These are phyloP conservation scores for Typhlichthys eigenmanni DNA, from an alignment of 2,797 vertebrate genomes.

Conservation along the genomic window DNA sequence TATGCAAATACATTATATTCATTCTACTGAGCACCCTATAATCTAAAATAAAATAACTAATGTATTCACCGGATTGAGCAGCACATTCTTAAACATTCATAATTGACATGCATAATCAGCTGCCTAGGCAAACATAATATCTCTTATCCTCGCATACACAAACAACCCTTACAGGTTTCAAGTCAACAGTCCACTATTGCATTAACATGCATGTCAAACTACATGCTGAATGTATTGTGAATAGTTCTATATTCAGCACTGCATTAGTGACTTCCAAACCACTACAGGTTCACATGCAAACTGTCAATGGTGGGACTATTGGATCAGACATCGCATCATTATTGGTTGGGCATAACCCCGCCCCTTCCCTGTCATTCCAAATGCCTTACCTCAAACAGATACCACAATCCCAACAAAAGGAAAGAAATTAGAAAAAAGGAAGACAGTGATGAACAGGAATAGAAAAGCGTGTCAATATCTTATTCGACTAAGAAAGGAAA, in stretches of 20 bases:
- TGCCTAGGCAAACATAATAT: conserved; percentile 8
- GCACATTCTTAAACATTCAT: conserved; percentile 27
- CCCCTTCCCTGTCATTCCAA: conserved; percentile 54
- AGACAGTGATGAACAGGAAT: conserved; percentile 68
- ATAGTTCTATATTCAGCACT: conserved; percentile 9
- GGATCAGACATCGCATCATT: conserved; percentile 9
- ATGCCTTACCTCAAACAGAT: conserved; percentile 78
- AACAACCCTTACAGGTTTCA: conserved; percentile 13
- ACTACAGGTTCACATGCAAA: conserved; percentile 52
- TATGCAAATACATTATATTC: background rate
- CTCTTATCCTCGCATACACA: background rate
- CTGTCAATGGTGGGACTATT: conserved; percentile 6
- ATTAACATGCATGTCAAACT: conserved; percentile 29
- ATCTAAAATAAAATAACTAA: conserved; percentile 18
- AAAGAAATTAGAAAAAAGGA: conserved; percentile 66
- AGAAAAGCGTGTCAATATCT: conserved; percentile 43
- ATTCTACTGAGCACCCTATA: background rate
- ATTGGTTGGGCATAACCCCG: conserved; percentile 32
- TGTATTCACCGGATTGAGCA: conserved; percentile 12
- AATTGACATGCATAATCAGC: conserved; percentile 47
- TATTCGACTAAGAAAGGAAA: background rate
- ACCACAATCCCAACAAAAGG: conserved; percentile 77
- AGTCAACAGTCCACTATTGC: conserved; percentile 4
- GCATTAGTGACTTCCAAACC: conserved; percentile 21
- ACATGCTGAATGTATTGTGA: conserved; percentile 42